phyloP scores from a whole-genome alignment of 2,113 vertebrate genomes.

The Zeus faber region DNA sequence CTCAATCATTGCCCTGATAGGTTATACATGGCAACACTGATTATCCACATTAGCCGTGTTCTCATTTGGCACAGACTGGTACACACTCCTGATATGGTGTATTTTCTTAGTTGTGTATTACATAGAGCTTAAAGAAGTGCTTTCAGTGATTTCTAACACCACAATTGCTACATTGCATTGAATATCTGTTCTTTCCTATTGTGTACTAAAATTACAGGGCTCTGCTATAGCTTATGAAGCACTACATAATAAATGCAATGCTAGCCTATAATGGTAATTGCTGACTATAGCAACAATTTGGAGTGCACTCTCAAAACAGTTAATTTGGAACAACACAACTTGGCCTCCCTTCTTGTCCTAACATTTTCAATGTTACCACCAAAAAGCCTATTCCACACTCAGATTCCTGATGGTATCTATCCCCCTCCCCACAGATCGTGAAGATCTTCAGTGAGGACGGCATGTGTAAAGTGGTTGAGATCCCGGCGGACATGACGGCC shows the following conservation, averaged over 20 bases:
- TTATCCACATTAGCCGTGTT: slow-evolving; percentile 16
- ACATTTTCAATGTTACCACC: no score
- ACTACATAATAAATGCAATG: slow-evolving; percentile 44
- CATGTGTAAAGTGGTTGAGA: slow-evolving; percentile 93
- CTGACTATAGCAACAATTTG: slow-evolving; percentile 40
- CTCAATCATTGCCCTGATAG: background rate
- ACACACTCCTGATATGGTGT: background rate
- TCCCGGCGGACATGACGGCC: slow-evolving; percentile 92
- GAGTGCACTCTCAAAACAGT: slow-evolving; percentile 14
- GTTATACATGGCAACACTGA: no score
- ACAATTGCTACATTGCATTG: slow-evolving; percentile 48
- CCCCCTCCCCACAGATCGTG: slow-evolving; percentile 80
- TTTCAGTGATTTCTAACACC: slow-evolving; percentile 52
- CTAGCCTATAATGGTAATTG: slow-evolving; percentile 49
- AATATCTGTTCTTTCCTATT: slow-evolving; percentile 52
- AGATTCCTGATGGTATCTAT: background rate
- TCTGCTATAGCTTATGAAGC: slow-evolving; percentile 28
- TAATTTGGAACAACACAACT: slow-evolving; percentile 8
- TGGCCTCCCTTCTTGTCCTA: no score
- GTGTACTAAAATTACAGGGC: slow-evolving; percentile 54
- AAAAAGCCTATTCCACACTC: no score
- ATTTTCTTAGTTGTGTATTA: slow-evolving; percentile 34
- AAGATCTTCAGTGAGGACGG: slow-evolving; percentile 98
- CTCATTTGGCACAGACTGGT: slow-evolving; percentile 9
- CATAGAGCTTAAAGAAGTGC: slow-evolving; percentile 39